phyloP scores from a whole-genome alignment of 2,888 invertebrate species.

The Ischnus inquisitorius region DNA sequence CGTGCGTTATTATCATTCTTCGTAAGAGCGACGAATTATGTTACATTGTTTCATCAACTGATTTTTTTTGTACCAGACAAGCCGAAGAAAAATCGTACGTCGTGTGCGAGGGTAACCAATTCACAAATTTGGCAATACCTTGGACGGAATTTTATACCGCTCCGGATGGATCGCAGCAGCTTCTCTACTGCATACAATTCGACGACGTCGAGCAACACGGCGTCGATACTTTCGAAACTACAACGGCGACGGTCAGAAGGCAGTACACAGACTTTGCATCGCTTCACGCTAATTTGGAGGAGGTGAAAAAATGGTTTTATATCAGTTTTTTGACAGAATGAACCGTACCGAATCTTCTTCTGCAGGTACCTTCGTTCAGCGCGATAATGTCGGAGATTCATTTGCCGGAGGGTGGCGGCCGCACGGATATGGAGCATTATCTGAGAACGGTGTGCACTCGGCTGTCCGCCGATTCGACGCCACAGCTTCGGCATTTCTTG shows the following conservation, averaged over 20 bases:
- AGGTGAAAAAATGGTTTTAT: slow-evolving; percentile 68
- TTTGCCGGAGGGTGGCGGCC: slow-evolving; percentile 82
- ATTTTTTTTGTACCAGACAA: slow-evolving; percentile 72
- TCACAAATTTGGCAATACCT: slow-evolving; percentile 81
- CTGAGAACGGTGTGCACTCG: slow-evolving; percentile 79
- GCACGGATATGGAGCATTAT: slow-evolving; percentile 81
- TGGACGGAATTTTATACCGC: slow-evolving; percentile 83
- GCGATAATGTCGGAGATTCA: slow-evolving; percentile 77
- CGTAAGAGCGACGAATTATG: background rate
- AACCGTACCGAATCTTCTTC: background rate
- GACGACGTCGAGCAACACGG: slow-evolving; percentile 83
- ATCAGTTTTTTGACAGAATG: background rate
- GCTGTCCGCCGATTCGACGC: slow-evolving; percentile 78
- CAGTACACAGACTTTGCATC: slow-evolving; percentile 81
- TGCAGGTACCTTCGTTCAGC: slow-evolving; percentile 74
- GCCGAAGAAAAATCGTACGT: slow-evolving; percentile 81
- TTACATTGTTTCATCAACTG: background rate
- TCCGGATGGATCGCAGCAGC: slow-evolving; percentile 81
- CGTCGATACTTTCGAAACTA: slow-evolving; percentile 81
- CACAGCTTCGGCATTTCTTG: slow-evolving; percentile 81
- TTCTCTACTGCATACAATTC: slow-evolving; percentile 83
- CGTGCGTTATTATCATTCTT: slow-evolving; percentile 46
- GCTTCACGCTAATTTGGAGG: slow-evolving; percentile 80
- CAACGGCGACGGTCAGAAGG: slow-evolving; percentile 81
- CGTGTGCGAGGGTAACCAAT: slow-evolving; percentile 80